A percentile compares a stretch with the other conserved stretches of the same genome.
phyloP scores from a whole-genome alignment of 35 echinoderm and acorn worm species.

The Lytechinus pictus region DNA sequence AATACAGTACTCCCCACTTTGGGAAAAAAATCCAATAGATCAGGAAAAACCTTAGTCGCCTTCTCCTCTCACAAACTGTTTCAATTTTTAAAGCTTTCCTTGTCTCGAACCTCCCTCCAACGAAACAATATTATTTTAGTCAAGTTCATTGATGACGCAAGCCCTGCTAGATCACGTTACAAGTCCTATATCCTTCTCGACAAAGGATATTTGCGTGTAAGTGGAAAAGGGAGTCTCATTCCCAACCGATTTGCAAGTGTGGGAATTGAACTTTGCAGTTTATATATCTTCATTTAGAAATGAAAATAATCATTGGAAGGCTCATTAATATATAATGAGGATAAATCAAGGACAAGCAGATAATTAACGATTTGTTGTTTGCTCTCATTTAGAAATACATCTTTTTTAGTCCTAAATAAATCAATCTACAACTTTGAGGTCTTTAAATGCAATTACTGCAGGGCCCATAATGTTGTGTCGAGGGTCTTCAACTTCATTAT shows the following conservation, averaged over 20 bases:
- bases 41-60: background rate
- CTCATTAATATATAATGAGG: no score
- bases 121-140: background rate
- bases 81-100: background rate
- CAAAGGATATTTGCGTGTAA: background rate
- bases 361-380: no score
- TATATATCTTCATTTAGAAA: no score
- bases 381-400: no score
- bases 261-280: background rate
- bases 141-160: background rate
- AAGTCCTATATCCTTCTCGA: background rate
- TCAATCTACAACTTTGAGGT: no score
- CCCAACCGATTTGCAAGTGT: background rate
- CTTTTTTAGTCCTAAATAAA: no score
- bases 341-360: no score
- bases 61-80: background rate
- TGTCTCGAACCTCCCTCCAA: background rate
- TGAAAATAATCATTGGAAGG: no score
- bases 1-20: background rate
- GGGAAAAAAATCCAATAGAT: background rate
- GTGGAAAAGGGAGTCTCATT: background rate
- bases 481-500: no score
- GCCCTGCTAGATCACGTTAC: background rate
- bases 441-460: no score
- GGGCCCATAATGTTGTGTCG: no score